Base-by-base conservation (phyloP, 1,140 invertebrate species). In the Euura saliciscinereae region DNA sequence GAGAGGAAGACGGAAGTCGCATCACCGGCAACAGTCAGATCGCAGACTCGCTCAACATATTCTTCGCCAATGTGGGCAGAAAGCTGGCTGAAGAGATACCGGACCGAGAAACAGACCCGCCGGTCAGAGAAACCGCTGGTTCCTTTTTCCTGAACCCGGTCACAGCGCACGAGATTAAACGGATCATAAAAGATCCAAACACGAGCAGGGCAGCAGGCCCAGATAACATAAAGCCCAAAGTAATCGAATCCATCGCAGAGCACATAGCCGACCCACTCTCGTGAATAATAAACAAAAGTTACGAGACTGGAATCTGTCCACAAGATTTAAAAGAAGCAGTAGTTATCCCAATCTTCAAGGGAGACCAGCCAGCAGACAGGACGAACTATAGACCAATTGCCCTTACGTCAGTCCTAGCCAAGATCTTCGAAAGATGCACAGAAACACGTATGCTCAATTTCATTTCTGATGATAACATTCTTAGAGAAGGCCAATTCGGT, bases 351-450 rank as follows among this genome's bases (percentile, higher is more conserved):
- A 67, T 75, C 28, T 66, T 65, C 59, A 80, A 80, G 64, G 74
- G 75, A 65, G 74, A 68, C 10, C 66, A 72, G 42, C 71, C 42
- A 64, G 68, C 11, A 10, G 69, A 74, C 65, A 10, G 70, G 43
- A 71, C 11, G n/a, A 79, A 78, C 43, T 75, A 75, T 66, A 65
- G 77, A 42, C 79, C 77, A 28, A 71, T 78, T 43, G 69, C 72
- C 44, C 8, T 77, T 8, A 11, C 76, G n/a, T 66, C 76, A 45
- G 71, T 68, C 13, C 69, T 78, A n/a, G 73, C 76, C 28, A 82
- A 80, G 71, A 75, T 80, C 3, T 71, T 76, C 11, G 78, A 81
- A 76, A 74, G 74, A 70, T 70, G 73, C n/a, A 72, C 77, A 66
- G 66, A 75, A 68, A 69, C 43, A 10, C 73, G 71, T 73, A 46